Conservation (phyloP, 35 echinoderm and acorn worm genomes). For the Heliocidaris tuberculata region DNA sequence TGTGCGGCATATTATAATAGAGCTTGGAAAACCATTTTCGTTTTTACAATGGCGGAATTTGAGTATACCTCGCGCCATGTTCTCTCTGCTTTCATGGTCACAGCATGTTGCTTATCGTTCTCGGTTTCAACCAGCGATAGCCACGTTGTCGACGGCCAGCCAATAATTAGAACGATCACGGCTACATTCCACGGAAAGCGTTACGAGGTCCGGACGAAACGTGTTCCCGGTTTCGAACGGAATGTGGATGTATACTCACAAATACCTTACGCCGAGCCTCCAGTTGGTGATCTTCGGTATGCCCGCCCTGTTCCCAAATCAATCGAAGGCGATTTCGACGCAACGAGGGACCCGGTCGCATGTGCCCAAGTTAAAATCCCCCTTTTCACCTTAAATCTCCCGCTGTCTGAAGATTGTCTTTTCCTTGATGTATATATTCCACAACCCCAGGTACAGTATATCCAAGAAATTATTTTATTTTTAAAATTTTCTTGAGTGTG, state of each 20-base stretch:
- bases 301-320: conserved; percentile 47
- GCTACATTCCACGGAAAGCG: not conserved
- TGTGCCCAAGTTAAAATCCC: not conserved
- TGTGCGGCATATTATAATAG: too few relatives aligned
- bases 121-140: not conserved
- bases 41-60: too few relatives aligned
- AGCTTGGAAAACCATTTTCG: too few relatives aligned
- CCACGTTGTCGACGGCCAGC: not conserved
- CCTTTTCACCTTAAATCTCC: not conserved
- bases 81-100: not conserved
- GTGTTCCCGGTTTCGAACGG: conserved; percentile 38
- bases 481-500: too few relatives aligned
- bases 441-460: not conserved
- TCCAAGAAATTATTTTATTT: not conserved
- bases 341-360: conserved; percentile 24
- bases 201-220: not conserved
- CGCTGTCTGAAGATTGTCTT: conserved; percentile 13
- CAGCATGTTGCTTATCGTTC: not conserved
- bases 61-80: too few relatives aligned
- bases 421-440: conserved; percentile 36
- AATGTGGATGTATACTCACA: conserved; percentile 71
- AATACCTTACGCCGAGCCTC: conserved; percentile 81
- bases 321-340: conserved; percentile 43
- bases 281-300: conserved; percentile 65
- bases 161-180: not conserved